These are phyloP conservation scores for Cyanistes caeruleus DNA, from an alignment of 2,113 vertebrate species.

Conservation along the genomic window DNA sequence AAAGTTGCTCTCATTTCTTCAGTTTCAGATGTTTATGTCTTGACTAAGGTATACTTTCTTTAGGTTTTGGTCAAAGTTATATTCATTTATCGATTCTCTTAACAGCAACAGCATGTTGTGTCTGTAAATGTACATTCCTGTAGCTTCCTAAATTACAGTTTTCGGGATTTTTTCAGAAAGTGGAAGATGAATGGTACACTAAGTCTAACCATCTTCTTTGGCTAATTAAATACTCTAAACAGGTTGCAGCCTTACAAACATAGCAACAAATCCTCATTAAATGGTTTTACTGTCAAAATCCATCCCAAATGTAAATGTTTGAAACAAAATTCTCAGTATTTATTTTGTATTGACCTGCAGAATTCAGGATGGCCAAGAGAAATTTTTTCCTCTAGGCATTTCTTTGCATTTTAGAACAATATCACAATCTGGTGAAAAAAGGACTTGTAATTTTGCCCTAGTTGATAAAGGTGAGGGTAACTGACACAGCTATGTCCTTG, in stretches of 20 bases:
- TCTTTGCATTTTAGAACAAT: not conserved
- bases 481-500: not conserved
- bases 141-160: not conserved
- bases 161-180: rapidly evolving
- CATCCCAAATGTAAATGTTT: not conserved
- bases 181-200: not conserved
- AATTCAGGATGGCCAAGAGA: not conserved
- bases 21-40: not conserved
- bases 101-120: not conserved
- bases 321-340: not conserved
- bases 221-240: not conserved
- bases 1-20: not conserved
- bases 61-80: not conserved
- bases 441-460: not conserved
- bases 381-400: not conserved
- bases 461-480: not conserved
- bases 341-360: not conserved
- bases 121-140: not conserved
- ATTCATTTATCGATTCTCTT: not conserved
- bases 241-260: not conserved
- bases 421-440: not conserved
- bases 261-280: not conserved
- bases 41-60: not conserved
- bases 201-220: not conserved
- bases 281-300: not conserved